These are phyloP conservation scores for Sinelater perroti DNA, from an alignment of 2,888 invertebrate genomes.

Conservation along the genomic window DNA sequence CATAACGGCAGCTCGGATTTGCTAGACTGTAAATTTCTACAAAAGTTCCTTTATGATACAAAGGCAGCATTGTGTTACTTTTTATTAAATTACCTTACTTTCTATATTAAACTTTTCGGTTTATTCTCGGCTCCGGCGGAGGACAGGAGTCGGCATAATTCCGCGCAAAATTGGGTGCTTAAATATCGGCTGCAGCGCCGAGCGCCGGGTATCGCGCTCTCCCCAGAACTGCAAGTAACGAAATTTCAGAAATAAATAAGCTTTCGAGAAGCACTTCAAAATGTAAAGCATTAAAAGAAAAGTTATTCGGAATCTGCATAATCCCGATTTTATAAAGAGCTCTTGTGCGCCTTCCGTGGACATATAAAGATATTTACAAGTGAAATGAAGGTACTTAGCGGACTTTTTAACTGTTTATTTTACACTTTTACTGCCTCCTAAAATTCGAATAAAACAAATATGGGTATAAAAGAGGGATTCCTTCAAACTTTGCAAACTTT, in stretches of 20 bases:
- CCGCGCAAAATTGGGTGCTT: constrained; percentile 5
- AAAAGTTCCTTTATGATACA: constrained; percentile 52
- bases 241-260: constrained; percentile 40
- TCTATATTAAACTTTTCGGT: constrained; percentile 38
- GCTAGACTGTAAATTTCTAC: constrained; percentile 58
- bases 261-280: constrained; percentile 42
- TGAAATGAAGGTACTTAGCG: constrained; percentile 57
- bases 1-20: constrained; percentile 59
- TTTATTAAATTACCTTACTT: constrained; percentile 49
- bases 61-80: constrained; percentile 45
- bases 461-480: constrained; percentile 21
- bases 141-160: constrained; percentile 16
- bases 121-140: constrained; percentile 24
- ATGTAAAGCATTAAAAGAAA: constrained; percentile 60
- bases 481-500: too few relatives aligned
- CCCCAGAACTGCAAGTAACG: constrained; percentile 29
- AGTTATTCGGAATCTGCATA: constrained; percentile 60
- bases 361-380: constrained; percentile 57
- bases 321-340: constrained; percentile 54
- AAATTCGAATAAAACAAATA: constrained; percentile 40
- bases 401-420: constrained; percentile 53
- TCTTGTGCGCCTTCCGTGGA: constrained; percentile 45
- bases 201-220: too few relatives aligned
- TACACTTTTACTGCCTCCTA: constrained; percentile 45
- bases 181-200: too few relatives aligned